Evolutionary conservation across 1,140 invertebrate genomes (phyloP).

Genomic region (Brachionus sp.): DNA sequence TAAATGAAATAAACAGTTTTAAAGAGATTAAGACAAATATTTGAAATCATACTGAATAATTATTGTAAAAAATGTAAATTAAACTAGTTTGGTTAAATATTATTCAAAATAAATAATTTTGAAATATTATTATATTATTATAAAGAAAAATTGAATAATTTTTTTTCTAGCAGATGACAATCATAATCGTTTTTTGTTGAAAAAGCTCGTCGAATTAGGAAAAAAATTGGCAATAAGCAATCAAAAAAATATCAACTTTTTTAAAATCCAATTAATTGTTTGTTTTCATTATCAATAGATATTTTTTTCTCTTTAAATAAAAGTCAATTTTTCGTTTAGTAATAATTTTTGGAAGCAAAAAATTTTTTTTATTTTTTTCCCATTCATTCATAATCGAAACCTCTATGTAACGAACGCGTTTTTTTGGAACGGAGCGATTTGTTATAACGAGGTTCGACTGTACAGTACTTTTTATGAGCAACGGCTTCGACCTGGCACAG

Average conservation of each 20-base stretch:
- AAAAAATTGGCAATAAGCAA: not conserved
- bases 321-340: not conserved
- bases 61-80: not conserved
- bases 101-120: not conserved
- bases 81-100: not conserved
- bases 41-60: no score
- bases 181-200: no score
- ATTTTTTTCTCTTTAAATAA: not conserved
- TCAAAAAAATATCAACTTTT: slow-evolving; percentile 31
- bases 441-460: not conserved
- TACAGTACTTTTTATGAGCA: no score
- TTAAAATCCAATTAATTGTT: not conserved
- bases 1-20: no score
- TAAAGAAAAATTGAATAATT: not conserved
- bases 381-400: no score
- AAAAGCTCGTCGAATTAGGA: not conserved
- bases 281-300: not conserved
- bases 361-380: no score
- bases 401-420: not conserved
- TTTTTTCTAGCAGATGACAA: not conserved
- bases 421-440: slow-evolving; percentile 24
- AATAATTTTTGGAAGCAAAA: no score
- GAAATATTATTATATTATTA: not conserved
- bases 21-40: no score
- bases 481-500: no score